Evolutionary conservation across 2,797 vertebrate genomes (phyloP), one percentile per base, ranked within the genome.

Genomic region (Lagodon rhomboides): DNA sequence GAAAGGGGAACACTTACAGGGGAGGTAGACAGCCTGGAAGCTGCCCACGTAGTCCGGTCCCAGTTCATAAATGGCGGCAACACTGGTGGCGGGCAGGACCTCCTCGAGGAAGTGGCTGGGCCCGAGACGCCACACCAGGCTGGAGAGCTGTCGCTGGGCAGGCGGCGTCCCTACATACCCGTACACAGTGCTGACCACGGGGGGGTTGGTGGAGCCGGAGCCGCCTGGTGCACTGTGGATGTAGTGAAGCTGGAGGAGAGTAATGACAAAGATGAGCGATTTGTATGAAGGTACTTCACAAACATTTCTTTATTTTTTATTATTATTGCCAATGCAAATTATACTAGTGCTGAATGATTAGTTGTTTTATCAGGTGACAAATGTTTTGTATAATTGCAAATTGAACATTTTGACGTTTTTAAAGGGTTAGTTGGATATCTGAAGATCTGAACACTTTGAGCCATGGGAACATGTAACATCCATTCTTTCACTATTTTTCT

Each of bases 71-170:
- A 99, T 94, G 79, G 97, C 94, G 23, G 96, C 96, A 18, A 98
- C 89, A 12, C 96, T 97, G 5, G 95, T 79, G 72, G 96, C 95
- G 1, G 97, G 97, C 69, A 99, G 94, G 64, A 98, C 98, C 85
- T 99, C 98, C 94, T 99, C 98, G 89, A 99, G 92, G 91, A 99
- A 99, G 86, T 99, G 97, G 0, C 97, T 97, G 62, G 98, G 97
- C 15, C 98, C 98, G 67, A 99, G 92, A 2, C 97, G 97, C 98
- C 98, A 99, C 74, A 99, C 97, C 71, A 99, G 80, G 0, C 95
- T 94, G 2, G 98, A 98, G 20, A 97, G 87, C 89, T 98, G 98
- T 41, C 98, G 97, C 77, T 99, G 98, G 0, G 98, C 98, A 0
- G 98, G 98, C 0, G 98, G 98, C 0, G 97, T 97, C 23, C 98